Evolutionary conservation across 1,140 invertebrate genomes (phyloP), one percentile per base, ranked within the genome.

Genomic region (Drosophila watanabei): DNA sequence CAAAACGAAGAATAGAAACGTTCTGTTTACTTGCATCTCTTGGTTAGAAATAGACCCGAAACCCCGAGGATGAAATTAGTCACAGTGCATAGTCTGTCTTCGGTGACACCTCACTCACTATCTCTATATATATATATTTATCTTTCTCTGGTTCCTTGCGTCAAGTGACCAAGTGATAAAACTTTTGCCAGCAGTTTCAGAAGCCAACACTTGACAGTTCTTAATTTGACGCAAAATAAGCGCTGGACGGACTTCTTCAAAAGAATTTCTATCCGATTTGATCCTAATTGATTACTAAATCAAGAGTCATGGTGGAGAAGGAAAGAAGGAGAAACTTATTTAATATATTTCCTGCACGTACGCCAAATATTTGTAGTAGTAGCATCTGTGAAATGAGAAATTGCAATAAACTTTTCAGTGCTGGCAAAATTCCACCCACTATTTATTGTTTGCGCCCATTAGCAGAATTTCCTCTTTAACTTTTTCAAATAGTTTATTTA

Each of bases 201-300:
- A 30, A 24, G 33, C 48, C 41, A 37, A n/a, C n/a, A 24, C 41
- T 56, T 88, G 85, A 81, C 85, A 81, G 85, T 46, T 88, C 65
- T 81, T 89, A 89, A 88, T 89, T 81, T 84, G 85, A 85, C 86
- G 65, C 33, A 63, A 75, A 85, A 79, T 71, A 76, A 79, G 81
- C 64, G 11, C 51, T 62, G 76, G 65, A 70, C 68, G 64, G 54
- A 63, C 72, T 75, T 66, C 78, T 82, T 90, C 78, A 90, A 79
- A 89, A 75, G 63, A 84, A 68, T 65, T 83, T 66, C 35, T 70
- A 37, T 59, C 33, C 48, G 61, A 57, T 84, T 81, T 85, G 56
- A 81, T 72, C 75, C 62, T 89, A 89, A 88, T 88, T 88, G 86
- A 79, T 88, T 85, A 82, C 64, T 88, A 75, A 71, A 60, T 59